phyloP scores from a whole-genome alignment of 2,113 vertebrate species.

The Urocynchramus pylzowi region DNA sequence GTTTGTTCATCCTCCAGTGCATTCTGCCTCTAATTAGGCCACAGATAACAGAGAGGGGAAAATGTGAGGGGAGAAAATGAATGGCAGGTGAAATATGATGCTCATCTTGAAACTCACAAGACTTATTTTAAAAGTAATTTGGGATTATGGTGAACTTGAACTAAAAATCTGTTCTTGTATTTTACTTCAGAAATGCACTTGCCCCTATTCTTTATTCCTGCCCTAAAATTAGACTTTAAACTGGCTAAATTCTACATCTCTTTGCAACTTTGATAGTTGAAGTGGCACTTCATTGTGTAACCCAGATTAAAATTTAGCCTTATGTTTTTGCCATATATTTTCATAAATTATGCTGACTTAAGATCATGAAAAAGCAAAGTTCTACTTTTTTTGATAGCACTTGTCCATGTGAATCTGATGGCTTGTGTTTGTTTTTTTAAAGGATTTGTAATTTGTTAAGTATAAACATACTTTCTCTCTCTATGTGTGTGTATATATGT shows the following conservation, averaged over 20 bases:
- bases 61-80: not conserved
- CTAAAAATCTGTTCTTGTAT: not conserved
- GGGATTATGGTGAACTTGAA: not conserved
- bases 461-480: not conserved
- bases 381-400: not conserved
- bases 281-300: not conserved
- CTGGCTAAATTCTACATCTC: not conserved
- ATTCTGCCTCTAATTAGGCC: not conserved
- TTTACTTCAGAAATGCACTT: not conserved
- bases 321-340: not conserved
- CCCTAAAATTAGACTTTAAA: not conserved
- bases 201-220: not conserved
- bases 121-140: not conserved
- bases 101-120: not conserved
- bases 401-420: not conserved
- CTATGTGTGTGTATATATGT: fast-evolving
- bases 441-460: not conserved
- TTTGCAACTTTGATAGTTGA: not conserved
- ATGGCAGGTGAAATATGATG: not conserved
- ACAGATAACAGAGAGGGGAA: not conserved
- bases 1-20: not conserved
- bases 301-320: not conserved
- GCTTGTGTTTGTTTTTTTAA: not conserved
- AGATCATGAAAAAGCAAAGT: not conserved
- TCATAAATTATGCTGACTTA: not conserved